phyloP scores from a whole-genome alignment of 2,113 vertebrate genomes.

The Hyla sarda region DNA sequence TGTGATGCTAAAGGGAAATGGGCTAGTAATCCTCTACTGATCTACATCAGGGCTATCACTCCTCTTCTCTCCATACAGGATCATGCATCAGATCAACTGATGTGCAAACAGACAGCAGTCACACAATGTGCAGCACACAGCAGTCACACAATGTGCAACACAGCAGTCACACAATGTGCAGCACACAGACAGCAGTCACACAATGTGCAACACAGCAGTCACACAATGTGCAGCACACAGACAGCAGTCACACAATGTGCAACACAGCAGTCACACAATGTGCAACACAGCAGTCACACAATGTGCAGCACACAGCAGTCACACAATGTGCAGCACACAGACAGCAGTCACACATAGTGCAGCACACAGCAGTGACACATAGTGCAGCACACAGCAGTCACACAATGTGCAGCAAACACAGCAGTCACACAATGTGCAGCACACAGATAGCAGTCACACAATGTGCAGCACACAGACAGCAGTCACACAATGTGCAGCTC shows the following conservation, averaged over 20 bases:
- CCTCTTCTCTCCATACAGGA: not conserved
- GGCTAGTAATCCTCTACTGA: not conserved
- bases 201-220: not conserved
- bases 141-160: too few species aligned
- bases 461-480: not conserved
- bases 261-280: not conserved
- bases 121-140: not conserved
- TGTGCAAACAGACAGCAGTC: not conserved
- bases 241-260: not conserved
- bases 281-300: not conserved
- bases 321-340: not conserved
- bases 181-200: too few species aligned
- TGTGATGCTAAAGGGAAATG: not conserved
- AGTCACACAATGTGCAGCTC: not conserved
- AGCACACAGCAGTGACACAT: too few species aligned
- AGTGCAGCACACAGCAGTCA: too few species aligned
- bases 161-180: not conserved
- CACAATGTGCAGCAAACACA: not conserved
- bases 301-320: not conserved
- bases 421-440: not conserved
- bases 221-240: not conserved
- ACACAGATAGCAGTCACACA: too few species aligned
- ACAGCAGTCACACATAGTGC: too few species aligned
- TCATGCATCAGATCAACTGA: not conserved
- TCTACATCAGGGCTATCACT: conserved; percentile 28